Evolutionary conservation across 2,797 vertebrate genomes (phyloP).

Genomic region (Paguma larvata): DNA sequence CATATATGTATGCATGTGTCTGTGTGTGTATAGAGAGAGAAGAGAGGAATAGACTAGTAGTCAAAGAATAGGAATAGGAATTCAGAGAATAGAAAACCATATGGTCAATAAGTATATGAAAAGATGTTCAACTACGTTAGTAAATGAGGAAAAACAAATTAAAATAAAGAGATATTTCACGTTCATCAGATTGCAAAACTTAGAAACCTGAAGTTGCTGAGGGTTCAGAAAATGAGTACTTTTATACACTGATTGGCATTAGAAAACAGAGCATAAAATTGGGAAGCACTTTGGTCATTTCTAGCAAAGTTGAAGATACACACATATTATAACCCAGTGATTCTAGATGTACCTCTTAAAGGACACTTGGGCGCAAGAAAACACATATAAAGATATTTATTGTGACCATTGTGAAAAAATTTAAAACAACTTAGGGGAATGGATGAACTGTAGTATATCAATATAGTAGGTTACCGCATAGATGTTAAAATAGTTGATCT

Average conservation of each 20-base stretch:
- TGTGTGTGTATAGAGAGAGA: neutral
- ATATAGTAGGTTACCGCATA: neutral
- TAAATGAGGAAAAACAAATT: conserved; percentile 52
- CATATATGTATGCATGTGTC: neutral
- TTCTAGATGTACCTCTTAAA: conserved; percentile 1
- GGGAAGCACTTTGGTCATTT: conserved; percentile 39
- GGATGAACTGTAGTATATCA: neutral
- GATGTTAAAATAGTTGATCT: conserved; percentile 52
- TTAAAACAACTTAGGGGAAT: conserved; percentile 44
- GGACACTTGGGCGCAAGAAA: conserved; percentile 33
- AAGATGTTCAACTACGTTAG: conserved; percentile 42
- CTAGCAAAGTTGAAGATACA: conserved; percentile 26
- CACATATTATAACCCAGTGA: neutral
- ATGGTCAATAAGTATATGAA: conserved; percentile 19
- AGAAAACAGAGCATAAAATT: conserved; percentile 37
- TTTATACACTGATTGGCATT: neutral
- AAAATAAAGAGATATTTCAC: conserved; percentile 23
- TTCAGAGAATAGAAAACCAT: conserved; percentile 40
- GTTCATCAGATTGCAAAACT: conserved; percentile 51
- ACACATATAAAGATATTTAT: conserved; percentile 1
- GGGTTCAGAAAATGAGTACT: neutral
- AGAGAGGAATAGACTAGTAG: neutral
- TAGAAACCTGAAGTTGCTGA: conserved; percentile 21
- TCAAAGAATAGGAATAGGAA: conserved; percentile 44
- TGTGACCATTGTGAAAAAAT: conserved; percentile 33